Base-by-base conservation (phyloP, 2,113 vertebrate genomes). In the Muntiacus reevesi region DNA sequence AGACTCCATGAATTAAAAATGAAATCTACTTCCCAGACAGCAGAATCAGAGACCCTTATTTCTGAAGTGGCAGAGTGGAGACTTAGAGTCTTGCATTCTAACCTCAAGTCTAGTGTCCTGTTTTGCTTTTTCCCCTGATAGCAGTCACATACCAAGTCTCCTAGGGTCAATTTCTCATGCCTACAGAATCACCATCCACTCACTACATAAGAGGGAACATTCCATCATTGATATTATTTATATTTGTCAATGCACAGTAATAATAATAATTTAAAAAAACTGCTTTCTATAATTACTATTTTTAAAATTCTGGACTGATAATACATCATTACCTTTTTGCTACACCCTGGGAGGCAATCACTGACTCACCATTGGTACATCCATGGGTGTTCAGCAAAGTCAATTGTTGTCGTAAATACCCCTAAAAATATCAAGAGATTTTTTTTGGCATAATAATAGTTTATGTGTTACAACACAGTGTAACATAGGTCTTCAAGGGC, bases 91-190 rank as follows among this genome's bases (percentile, higher is more conserved):
- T 19, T 3, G 5, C 3, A 21, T 55, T n/a, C 67, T 59, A 14
- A 21, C 12, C n/a, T 93, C 25, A 60, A 21, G 43, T 16, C 5
- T 19, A 10, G 7, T 28, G 5, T 50, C 74, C 25, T n/a, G 23
- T 33, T 50, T 57, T 59, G 19, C 36, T 71, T 64, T 82, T 7
- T 2, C 17, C 19, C 14, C 40, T 4, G 3, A 2, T 19, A n/a
- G 28, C 10, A 45, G 27, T 25, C 13, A 15, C 5, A 15, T 43
- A 74, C 11, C 17, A 50, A 47, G 23, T 25, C 36, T 71, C 45
- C 13, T 57, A 3, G 6, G 2, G 8, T 47, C 47, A 13, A 17
- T 3, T 2, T 9, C 15, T 33, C 1, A 0, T 17, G 8, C 5
- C 9, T 12, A 2, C 1, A 4, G 2, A 25, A 19, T 2, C 1